Evolutionary conservation across 2,888 invertebrate species (phyloP).

Genomic region (Patella ulyssiponensis): DNA sequence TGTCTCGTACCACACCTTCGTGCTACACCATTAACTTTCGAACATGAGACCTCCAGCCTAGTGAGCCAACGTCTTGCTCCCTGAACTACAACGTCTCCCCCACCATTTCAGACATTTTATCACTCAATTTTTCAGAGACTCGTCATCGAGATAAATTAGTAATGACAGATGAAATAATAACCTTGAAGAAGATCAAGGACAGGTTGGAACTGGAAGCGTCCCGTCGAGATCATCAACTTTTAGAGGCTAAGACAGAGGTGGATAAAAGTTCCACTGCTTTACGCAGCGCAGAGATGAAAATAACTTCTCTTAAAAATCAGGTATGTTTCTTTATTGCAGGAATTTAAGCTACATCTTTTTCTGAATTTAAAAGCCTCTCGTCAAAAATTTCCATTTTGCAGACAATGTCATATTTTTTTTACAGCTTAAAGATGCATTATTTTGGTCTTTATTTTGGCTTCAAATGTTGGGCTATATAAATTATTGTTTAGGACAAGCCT

Average conservation of each 20-base stretch:
- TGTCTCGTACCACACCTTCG: no score
- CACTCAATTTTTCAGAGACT: conserved; percentile 44
- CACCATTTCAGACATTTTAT: background rate
- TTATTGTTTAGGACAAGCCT: no score
- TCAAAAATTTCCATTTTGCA: no score
- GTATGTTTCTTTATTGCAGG: conserved; percentile 37
- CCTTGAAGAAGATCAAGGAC: conserved; percentile 66
- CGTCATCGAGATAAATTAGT: conserved; percentile 64
- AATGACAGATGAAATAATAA: conserved; percentile 67
- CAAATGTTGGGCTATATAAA: no score
- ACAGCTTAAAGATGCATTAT: no score
- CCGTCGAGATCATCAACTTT: conserved; percentile 61
- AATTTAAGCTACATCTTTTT: no score
- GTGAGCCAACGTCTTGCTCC: no score
- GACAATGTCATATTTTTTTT: no score
- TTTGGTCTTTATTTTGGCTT: no score
- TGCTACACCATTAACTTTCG: no score
- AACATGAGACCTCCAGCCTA: no score
- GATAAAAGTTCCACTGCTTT: conserved; percentile 63
- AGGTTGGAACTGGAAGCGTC: conserved; percentile 55
- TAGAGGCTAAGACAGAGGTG: conserved; percentile 61
- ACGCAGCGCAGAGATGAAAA: conserved; percentile 64
- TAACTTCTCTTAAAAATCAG: conserved; percentile 64
- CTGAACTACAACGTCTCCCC: background rate
- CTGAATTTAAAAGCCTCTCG: no score